Base-by-base conservation (phyloP, 2,113 vertebrate species). In the Apeltes quadracus region DNA sequence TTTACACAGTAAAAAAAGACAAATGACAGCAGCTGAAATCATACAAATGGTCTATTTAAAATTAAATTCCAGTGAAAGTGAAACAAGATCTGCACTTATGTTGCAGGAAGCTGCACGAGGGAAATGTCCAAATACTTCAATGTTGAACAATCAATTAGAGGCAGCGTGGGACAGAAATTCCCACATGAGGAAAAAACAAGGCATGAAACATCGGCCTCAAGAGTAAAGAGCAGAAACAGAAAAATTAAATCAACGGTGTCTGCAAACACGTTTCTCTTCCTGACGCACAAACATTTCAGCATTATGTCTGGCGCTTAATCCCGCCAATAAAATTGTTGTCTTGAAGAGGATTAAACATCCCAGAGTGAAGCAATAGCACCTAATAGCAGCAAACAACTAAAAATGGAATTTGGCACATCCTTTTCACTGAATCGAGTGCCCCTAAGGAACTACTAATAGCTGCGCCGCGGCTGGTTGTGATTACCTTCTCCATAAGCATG, bases 1-100 rank as follows among this genome's bases (percentile, higher is more conserved):
- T 93, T 93, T 88, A 90, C 88, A 90, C 61, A 43, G 85, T 90
- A 92, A 79, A 90, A 84, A 91, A 88, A 51, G 83, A 88, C 64
- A 81, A 72, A 79, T 69, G 66, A 83, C 64, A 84, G 87, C 75
- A 79, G 69, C 71, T 75, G 56, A 89, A 90, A 82, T 90, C 67
- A 86, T 89, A 90, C 82, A 93, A 89, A 90, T 79, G 81, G 41
- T 75, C 80, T 61, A 75, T 87, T 91, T 90, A 88, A 86, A n/a
- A 93, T 89, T 81, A n/a, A 73, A 76, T 90, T 90, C 81, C 88
- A 90, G 85, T 92, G 81, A n/a, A n/a, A n/a, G n/a, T 29, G 79
- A 87, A 82, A 77, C 72, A 50, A 36, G 62, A 83, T 73, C 14
- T 72, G 81, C 72, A 75, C 76, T 54, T 54, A 53, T n/a, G 57